Evolutionary conservation across 2,797 vertebrate genomes (phyloP).

Genomic region (Chaunax sp.): DNA sequence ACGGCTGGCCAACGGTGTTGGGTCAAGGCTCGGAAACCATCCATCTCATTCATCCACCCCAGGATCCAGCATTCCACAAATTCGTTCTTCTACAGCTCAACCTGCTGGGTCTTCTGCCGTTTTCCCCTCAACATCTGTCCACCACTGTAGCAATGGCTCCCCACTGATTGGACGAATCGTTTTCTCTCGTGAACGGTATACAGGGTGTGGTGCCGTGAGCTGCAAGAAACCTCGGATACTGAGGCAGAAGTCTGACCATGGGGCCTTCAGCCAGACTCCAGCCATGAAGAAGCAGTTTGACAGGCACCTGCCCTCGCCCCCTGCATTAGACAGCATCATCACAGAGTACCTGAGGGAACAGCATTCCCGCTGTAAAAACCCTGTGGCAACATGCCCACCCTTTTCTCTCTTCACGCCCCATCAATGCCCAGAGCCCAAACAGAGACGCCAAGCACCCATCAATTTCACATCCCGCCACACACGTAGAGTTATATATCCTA

Average conservation of each 20-base stretch:
- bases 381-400: slow-evolving; percentile 97
- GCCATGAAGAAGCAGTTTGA: slow-evolving; percentile 99
- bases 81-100: slow-evolving; percentile 87
- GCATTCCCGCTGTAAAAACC: slow-evolving; percentile 99
- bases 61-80: slow-evolving; percentile 83
- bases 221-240: slow-evolving; percentile 93
- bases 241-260: slow-evolving; percentile 98
- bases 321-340: slow-evolving; percentile 97
- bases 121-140: slow-evolving; percentile 75
- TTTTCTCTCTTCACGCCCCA: slow-evolving; percentile 99
- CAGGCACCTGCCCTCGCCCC: slow-evolving; percentile 96
- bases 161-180: slow-evolving; percentile 94
- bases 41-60: slow-evolving; percentile 82
- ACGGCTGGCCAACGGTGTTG: slow-evolving; percentile 92
- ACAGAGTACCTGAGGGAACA: slow-evolving; percentile 99
- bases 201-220: slow-evolving; percentile 77
- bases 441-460: slow-evolving; percentile 96
- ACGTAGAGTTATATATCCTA: slow-evolving; percentile 94
- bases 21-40: slow-evolving; percentile 85
- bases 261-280: slow-evolving; percentile 97
- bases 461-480: slow-evolving; percentile 97
- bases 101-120: slow-evolving; percentile 68
- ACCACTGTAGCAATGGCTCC: slow-evolving; percentile 82
- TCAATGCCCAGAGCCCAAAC: slow-evolving; percentile 99
- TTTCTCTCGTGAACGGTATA: slow-evolving; percentile 93